Evolutionary conservation across 2,888 invertebrate species (phyloP), one percentile per base, ranked within the genome.

Genomic region (Cenopis cana): DNA sequence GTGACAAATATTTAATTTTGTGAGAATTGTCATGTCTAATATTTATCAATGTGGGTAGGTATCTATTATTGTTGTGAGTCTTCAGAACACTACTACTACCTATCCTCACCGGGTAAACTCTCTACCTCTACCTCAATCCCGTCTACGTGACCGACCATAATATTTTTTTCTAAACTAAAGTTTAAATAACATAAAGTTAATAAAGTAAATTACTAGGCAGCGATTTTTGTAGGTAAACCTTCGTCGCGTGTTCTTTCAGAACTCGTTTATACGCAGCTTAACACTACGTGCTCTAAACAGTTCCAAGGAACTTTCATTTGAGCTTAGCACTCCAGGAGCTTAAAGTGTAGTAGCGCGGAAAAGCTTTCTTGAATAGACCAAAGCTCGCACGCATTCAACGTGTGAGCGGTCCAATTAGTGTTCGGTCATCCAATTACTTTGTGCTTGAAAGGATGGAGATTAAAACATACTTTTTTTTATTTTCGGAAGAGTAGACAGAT

Each of bases 291-390:
- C n/a, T 55, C 33, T n/a, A 33, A 55, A 55, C 24, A 54, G n/a
- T 33, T 33, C 33, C 33, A 33, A 24, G 55, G 33, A 29, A 33
- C 55, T 38, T 59, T 41, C 20, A 59, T 59, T 41, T 20, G 55
- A 55, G 59, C 38, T 59, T 59, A 59, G 12, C 18, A 18, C 14
- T 8, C 29, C 1, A 9, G 18, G 55, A 55, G 55, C 55, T 55
- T 55, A 55, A 55, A 55, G 55, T 54, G 54, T 20, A 41, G 38
- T 18, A 20, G 41, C 20, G 18, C 14, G 41, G 36, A 38, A 59
- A 59, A 38, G 55, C 55, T 55, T 20, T 20, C 20, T 38, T 59
- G 59, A 59, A 41, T 59, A 20, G 20, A 11, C 59, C 14, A 41
- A 29, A 55, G 55, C 55, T 33, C 20, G 41, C 41, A 38, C 38